Conservation (phyloP, 1,140 invertebrate genomes). For the Drosophila pachea region DNA sequence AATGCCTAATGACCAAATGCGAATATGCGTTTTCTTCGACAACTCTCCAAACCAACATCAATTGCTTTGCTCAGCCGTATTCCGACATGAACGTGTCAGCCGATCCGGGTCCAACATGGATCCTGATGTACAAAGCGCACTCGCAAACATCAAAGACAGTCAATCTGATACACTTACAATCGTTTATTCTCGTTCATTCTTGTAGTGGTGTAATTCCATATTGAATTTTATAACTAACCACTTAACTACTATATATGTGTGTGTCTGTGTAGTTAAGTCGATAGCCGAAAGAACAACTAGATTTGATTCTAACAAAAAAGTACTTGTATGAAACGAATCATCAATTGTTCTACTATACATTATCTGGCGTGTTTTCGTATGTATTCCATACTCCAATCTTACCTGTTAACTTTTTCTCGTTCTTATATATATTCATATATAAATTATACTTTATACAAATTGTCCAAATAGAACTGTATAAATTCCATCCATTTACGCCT, state of each 20-base stretch:
- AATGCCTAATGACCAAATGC: slow-evolving; percentile 23
- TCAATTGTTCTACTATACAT: slow-evolving; percentile 38
- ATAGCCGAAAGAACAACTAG: slow-evolving; percentile 33
- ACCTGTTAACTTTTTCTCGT: too few relatives aligned
- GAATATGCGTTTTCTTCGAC: slow-evolving; percentile 11
- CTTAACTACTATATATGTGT: slow-evolving; percentile 58
- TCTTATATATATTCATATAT: too few relatives aligned
- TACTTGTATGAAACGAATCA: slow-evolving; percentile 37
- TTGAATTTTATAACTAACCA: slow-evolving; percentile 45
- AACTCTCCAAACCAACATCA: slow-evolving; percentile 44
- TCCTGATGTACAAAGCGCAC: slow-evolving; percentile 17
- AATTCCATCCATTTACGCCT: too few relatives aligned
- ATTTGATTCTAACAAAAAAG: slow-evolving; percentile 24
- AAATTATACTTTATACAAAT: too few relatives aligned
- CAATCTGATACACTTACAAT: slow-evolving; percentile 41
- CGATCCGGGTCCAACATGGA: slow-evolving; percentile 20
- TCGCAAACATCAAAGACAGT: slow-evolving; percentile 12
- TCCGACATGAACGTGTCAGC: slow-evolving; percentile 19
- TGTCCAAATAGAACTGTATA: too few relatives aligned
- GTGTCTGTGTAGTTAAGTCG: slow-evolving; percentile 63
- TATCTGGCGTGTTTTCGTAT: slow-evolving; percentile 52
- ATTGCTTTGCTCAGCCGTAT: slow-evolving; percentile 47
- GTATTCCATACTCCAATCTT: slow-evolving; percentile 44
- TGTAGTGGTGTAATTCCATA: slow-evolving; percentile 70
- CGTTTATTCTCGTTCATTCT: slow-evolving; percentile 70